Evolutionary conservation across 2,113 vertebrate species (phyloP).

Genomic region (Cairina moschata): DNA sequence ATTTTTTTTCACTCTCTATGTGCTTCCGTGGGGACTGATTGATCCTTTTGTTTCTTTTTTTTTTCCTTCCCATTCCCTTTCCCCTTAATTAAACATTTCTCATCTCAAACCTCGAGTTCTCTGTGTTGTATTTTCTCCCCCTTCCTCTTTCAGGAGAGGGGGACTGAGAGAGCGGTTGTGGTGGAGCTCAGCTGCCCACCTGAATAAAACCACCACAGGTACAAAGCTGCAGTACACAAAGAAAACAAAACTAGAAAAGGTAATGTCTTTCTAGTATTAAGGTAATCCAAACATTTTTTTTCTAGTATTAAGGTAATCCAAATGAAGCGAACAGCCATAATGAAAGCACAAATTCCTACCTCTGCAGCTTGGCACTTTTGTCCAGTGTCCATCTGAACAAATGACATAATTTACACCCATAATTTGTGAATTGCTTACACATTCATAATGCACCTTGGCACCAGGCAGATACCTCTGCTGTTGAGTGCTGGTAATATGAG

Average conservation of each 20-base stretch:
- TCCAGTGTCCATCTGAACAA: not conserved
- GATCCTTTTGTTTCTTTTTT: too few species aligned
- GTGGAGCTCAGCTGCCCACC: too few species aligned
- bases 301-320: not conserved
- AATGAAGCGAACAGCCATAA: not conserved
- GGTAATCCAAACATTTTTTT: not conserved
- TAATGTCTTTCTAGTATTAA: not conserved
- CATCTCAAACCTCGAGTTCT: too few species aligned
- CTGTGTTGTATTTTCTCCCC: too few species aligned
- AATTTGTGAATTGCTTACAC: not conserved
- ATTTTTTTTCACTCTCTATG: too few species aligned
- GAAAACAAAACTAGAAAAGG: not conserved
- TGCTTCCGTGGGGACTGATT: too few species aligned
- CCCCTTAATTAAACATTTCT: too few species aligned
- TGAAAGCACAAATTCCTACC: not conserved
- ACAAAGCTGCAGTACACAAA: not conserved
- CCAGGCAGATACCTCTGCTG: not conserved
- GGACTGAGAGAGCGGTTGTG: too few species aligned
- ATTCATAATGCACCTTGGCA: constrained; percentile 18
- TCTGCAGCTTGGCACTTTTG: not conserved
- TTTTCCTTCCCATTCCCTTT: too few species aligned
- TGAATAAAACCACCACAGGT: too few species aligned
- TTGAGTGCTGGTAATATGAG: rapidly evolving
- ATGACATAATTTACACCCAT: not conserved
- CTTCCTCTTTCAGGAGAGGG: too few species aligned